Percentiles rank a stretch among this genome's conserved stretches.
Evolutionary conservation across 1,140 invertebrate species (phyloP).

Genomic region (Rhagoletis pomonella): DNA sequence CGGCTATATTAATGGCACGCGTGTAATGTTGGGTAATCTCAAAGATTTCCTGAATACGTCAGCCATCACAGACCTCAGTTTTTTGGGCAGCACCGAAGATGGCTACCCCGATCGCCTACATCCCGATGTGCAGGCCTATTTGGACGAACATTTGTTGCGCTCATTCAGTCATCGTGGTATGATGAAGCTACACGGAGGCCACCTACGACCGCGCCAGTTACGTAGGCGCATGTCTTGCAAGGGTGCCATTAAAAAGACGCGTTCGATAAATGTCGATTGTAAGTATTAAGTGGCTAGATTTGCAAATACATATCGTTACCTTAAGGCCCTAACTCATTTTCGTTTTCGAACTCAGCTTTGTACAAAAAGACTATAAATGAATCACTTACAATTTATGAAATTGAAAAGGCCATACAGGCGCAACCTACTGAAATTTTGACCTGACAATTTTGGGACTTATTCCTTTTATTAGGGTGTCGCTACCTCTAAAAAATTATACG

Average conservation of each 20-base stretch:
- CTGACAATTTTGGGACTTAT: too few relatives aligned
- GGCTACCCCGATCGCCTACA: slow-evolving; percentile 90
- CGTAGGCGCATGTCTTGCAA: slow-evolving; percentile 87
- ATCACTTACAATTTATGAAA: too few relatives aligned
- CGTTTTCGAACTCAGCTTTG: too few relatives aligned
- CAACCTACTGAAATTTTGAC: too few relatives aligned
- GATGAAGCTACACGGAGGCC: slow-evolving; percentile 78
- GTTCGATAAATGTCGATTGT: slow-evolving; percentile 90
- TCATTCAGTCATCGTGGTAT: slow-evolving; percentile 84
- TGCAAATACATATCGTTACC: background rate
- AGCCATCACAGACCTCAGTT: slow-evolving; percentile 96
- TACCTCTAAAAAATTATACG: too few relatives aligned
- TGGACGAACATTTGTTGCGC: slow-evolving; percentile 90
- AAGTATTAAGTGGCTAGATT: slow-evolving; percentile 71
- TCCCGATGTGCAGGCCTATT: slow-evolving; percentile 88
- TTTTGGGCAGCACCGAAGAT: slow-evolving; percentile 92
- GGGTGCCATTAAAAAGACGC: slow-evolving; percentile 90
- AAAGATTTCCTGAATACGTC: slow-evolving; percentile 96
- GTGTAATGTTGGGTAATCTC: slow-evolving; percentile 92
- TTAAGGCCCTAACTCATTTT: too few relatives aligned
- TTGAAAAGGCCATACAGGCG: too few relatives aligned
- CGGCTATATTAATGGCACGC: slow-evolving; percentile 98
- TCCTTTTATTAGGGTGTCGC: too few relatives aligned
- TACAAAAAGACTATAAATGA: too few relatives aligned
- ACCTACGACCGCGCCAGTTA: slow-evolving; percentile 76